Base-by-base conservation (phyloP, 2,888 invertebrate genomes). In the Conomelus anceps region DNA sequence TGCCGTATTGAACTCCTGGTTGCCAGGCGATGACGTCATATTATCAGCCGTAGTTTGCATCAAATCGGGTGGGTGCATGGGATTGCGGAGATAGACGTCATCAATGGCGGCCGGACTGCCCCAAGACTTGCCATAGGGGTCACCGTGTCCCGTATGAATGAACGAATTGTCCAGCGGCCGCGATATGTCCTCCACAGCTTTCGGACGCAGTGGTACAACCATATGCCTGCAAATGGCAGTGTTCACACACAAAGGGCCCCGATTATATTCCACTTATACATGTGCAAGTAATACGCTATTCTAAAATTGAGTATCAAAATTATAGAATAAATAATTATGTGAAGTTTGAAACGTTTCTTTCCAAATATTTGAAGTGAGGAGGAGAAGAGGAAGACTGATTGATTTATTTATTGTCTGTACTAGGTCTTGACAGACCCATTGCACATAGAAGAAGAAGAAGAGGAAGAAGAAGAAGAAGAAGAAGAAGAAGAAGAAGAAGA, bases 41-140 rank as follows among this genome's bases (percentile, higher is more conserved):
- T 26, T 26, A 26, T 7, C 11, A 17, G 9, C 34, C 20, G 93
- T 92, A 23, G 94, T 93, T 0, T 95, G 95, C 84, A 95, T 93
- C 0, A 96, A 92, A 92, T 96, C 96, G 0, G 95, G 95, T 0
- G 96, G 96, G 91, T 95, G 95, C 96, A 96, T 96, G 22, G 96
- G 97, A 93, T 96, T 97, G 88, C 95, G 94, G 89, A 97, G 93
- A 92, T 96, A 97, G 91, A 96, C 95, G 93, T 96, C 96, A 92
- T 98, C 98, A 90, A 98, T 97, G 90, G 94, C 95, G 0, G 95
- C 95, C 0, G 97, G 97, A 92, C 96, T 96, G 0, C 98, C 98
- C 98, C 98, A 98, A 7, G 96, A 96, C 91, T 96, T 96, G 0
- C 96, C 97, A 91, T 95, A 95, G 0, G 96, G 95, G 17, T 96